A percentile compares a stretch with the other conserved stretches of the same genome.
phyloP scores from a whole-genome alignment of 2,113 vertebrate genomes.

The Macquaria ambigua region DNA sequence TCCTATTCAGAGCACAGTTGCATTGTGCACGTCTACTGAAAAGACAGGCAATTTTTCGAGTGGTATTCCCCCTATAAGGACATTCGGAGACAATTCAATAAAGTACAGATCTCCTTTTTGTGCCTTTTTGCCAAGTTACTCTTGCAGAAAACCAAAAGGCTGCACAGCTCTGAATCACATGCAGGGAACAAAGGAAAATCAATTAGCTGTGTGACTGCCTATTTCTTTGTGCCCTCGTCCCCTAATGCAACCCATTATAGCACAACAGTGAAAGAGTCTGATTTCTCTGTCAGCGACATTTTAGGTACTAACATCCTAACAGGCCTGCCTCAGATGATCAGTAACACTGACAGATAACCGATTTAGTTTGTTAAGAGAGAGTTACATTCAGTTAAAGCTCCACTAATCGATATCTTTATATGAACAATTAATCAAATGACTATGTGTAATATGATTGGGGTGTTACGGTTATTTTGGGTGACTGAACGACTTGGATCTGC shows the following conservation, averaged over 20 bases:
- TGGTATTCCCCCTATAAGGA: neutral
- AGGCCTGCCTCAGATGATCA: neutral
- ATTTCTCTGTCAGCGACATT: slow-evolving; percentile 15
- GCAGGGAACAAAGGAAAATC: slow-evolving; percentile 40
- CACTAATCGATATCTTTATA: neutral
- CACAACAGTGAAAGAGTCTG: slow-evolving; percentile 3
- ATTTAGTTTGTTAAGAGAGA: neutral
- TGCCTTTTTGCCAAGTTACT: slow-evolving; percentile 17
- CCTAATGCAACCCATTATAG: slow-evolving; percentile 9
- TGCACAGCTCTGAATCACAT: slow-evolving; percentile 17
- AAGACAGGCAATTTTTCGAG: slow-evolving; percentile 28
- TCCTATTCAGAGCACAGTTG: slow-evolving; percentile 1
- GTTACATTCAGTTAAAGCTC: neutral
- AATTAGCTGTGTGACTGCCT: slow-evolving; percentile 28
- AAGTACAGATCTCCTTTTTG: slow-evolving; percentile 28
- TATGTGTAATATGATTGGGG: too few species aligned
- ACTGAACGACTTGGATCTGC: too few species aligned
- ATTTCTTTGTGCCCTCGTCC: slow-evolving; percentile 25
- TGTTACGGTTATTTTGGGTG: too few species aligned
- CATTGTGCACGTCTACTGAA: slow-evolving; percentile 16
- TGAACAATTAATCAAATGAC: too few species aligned
- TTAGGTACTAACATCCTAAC: neutral
- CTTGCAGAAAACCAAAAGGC: slow-evolving; percentile 3
- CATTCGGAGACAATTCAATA: neutral
- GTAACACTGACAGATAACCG: neutral